These are phyloP conservation scores for Phrynosoma platyrhinos DNA, from an alignment of 2,113 vertebrate genomes.

Conservation along the genomic window DNA sequence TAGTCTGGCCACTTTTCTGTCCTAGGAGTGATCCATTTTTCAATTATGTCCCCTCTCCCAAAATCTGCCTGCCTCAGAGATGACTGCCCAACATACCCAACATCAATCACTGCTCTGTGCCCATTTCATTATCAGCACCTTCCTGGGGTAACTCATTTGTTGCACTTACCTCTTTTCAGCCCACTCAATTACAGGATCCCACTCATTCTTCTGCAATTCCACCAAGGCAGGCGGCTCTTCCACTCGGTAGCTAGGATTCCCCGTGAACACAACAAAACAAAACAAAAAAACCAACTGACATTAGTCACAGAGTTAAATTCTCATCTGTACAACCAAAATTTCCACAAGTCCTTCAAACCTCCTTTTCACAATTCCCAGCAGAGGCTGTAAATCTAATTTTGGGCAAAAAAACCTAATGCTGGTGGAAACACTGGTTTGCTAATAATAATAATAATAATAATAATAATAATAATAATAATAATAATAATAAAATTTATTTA, in stretches of 20 bases:
- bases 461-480: no score
- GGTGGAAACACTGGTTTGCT: background rate
- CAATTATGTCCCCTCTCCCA: no score
- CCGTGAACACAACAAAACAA: constrained; percentile 46
- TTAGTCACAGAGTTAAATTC: constrained; percentile 8
- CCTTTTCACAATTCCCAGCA: background rate
- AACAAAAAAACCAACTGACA: background rate
- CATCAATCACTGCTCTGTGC: no score
- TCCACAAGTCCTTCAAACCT: background rate
- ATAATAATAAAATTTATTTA: no score
- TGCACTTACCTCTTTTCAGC: constrained; percentile 88
- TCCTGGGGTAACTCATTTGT: background rate
- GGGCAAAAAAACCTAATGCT: background rate
- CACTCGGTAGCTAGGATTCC: constrained; percentile 88
- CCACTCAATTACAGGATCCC: constrained; percentile 93
- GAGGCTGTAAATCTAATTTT: background rate
- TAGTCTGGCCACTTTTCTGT: no score
- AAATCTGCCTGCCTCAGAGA: no score
- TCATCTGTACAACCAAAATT: background rate
- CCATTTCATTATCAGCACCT: background rate
- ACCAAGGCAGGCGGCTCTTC: constrained; percentile 92
- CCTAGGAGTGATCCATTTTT: no score
- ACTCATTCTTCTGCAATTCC: constrained; percentile 93
- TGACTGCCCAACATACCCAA: no score
- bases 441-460: no score